A percentile compares a stretch with the other conserved stretches of the same genome.
Conservation (phyloP, 2,113 vertebrate species). For the Piliocolobus tephrosceles region DNA sequence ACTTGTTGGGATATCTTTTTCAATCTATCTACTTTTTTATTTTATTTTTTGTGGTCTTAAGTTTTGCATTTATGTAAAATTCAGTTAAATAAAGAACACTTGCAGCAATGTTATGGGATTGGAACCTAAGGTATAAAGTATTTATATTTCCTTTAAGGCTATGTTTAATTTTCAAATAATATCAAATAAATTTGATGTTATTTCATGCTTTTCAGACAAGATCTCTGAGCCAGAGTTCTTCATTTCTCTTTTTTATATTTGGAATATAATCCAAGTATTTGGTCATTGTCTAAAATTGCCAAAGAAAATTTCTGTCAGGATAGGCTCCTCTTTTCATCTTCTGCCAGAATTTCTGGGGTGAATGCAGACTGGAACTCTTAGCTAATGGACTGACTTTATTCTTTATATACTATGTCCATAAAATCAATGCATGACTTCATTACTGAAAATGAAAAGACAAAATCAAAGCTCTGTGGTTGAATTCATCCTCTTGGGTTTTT, state of each 20-base stretch:
- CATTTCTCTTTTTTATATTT: neutral
- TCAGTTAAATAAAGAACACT: neutral
- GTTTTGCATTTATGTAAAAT: neutral
- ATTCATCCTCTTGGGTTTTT: constrained; percentile 59
- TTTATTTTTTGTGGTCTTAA: neutral
- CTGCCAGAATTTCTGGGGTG: neutral
- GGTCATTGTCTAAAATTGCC: neutral
- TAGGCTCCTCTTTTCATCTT: neutral
- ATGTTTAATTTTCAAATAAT: neutral
- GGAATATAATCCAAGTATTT: neutral
- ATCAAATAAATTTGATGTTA: neutral
- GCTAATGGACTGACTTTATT: neutral
- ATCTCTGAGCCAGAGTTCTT: neutral
- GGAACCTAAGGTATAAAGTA: neutral
- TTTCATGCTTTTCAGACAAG: neutral
- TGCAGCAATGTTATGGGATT: neutral
- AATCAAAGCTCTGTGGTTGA: constrained; percentile 58
- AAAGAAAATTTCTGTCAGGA: neutral
- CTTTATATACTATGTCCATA: neutral
- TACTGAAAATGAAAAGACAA: neutral
- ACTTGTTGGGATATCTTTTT: neutral
- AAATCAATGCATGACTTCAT: neutral
- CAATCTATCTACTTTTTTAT: neutral
- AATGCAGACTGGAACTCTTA: neutral
- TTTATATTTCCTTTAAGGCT: neutral